A percentile compares a stretch with the other conserved stretches of the same genome.
Evolutionary conservation across 2,113 vertebrate species (phyloP).

Genomic region (Eulacestoma nigropectus): DNA sequence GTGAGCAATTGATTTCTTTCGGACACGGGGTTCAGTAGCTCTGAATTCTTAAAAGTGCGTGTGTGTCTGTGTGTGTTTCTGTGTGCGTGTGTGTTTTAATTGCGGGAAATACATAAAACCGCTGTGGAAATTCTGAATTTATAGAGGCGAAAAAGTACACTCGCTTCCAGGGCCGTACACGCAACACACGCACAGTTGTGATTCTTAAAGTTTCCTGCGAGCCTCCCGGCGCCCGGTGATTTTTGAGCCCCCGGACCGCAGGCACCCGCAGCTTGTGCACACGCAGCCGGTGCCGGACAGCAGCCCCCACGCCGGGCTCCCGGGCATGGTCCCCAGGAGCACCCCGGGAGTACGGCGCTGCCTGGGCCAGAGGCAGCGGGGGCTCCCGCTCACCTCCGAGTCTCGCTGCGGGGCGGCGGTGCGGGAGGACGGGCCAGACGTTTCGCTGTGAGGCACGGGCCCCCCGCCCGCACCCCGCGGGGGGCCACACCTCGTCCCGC

Average conservation of each 20-base stretch:
- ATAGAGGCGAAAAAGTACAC: fast-evolving
- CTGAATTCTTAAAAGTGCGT: background rate
- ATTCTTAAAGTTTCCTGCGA: background rate
- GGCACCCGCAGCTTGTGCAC: background rate
- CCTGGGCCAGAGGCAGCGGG: background rate
- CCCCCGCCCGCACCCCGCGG: background rate
- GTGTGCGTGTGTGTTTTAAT: background rate
- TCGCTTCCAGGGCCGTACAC: background rate
- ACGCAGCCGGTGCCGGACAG: background rate
- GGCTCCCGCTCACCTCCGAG: background rate
- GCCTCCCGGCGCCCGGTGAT: background rate
- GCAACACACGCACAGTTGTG: background rate
- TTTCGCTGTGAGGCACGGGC: background rate
- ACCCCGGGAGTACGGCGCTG: too few relatives aligned
- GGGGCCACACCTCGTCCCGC: background rate
- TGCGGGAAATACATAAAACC: background rate
- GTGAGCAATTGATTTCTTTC: background rate
- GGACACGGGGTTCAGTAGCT: background rate
- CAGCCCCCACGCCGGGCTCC: background rate
- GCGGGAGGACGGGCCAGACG: background rate
- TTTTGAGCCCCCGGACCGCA: background rate
- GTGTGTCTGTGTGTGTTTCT: too few relatives aligned
- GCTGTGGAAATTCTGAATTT: background rate
- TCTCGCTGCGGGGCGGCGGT: background rate
- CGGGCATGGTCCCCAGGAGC: background rate